Percentiles rank a stretch among this genome's conserved stretches.
phyloP scores from a whole-genome alignment of 2,113 vertebrate species.

The Dromaius novaehollandiae region DNA sequence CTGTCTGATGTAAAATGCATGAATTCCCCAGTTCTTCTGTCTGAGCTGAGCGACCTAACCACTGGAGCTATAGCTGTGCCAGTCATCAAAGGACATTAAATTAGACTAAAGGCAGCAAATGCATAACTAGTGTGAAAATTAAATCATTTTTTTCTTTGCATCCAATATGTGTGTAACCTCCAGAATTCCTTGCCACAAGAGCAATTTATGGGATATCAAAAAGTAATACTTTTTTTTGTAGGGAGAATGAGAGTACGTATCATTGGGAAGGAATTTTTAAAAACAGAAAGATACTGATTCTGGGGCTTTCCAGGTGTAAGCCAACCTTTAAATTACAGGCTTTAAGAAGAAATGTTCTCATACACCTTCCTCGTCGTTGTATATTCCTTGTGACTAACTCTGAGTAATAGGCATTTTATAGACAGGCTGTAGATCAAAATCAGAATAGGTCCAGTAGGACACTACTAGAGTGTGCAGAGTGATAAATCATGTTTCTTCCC shows the following conservation, averaged over 20 bases:
- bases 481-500: background rate
- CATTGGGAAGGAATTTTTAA: background rate
- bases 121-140: background rate
- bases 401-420: background rate
- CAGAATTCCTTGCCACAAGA: background rate
- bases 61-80: background rate
- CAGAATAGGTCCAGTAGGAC: background rate
- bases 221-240: fast-evolving
- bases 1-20: fast-evolving
- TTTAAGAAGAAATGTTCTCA: slow-evolving; percentile 14
- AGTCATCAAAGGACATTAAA: background rate
- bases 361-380: background rate
- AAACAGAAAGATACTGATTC: background rate
- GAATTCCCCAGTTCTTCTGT: background rate
- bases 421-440: slow-evolving; percentile 17
- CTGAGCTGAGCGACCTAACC: background rate
- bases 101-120: background rate
- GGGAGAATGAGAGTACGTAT: background rate
- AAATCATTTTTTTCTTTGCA: background rate
- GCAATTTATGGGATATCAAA: background rate
- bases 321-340: background rate
- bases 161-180: background rate
- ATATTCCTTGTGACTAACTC: background rate
- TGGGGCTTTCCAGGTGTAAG: background rate
- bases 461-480: background rate